Base-by-base conservation (phyloP, 1,140 invertebrate genomes). In the Drosophila nasuta region DNA sequence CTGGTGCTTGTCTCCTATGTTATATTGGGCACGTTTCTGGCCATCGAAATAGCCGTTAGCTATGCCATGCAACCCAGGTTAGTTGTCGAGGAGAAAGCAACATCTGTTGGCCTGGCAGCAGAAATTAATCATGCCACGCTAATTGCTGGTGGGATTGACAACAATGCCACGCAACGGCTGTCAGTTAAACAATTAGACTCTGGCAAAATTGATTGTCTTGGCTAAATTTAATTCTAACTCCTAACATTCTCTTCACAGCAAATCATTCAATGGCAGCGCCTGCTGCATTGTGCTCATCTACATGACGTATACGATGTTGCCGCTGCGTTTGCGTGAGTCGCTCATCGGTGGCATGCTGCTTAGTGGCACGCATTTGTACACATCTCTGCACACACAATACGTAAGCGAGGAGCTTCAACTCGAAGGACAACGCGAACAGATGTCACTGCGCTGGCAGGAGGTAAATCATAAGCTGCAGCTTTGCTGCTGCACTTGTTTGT, bases 291-390 rank as follows among this genome's bases (percentile, higher is more conserved):
- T 98, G 64, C 97, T 97, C 93, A 96, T 97, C 49, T 98, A 98
- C 93, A 94, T 98, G 93, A 96, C 96, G 28, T 98, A 98, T 89
- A 96, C 97, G 0, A 94, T 98, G 75, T 94, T 98, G 64, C 97
- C 97, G 1, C 94, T 98, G 43, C 94, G 96, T 56, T 94, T 98
- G 75, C 95, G 96, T 75, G 95, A 97, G 89, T 96, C 97, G 17
- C 94, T 96, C 28, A 92, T 96, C 33, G 95, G 95, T 25, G 97
- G 97, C 15, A 83, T 95, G 2, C 88, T 95, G 3, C 94, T 96
- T 68, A 95, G 95, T 13, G 88, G 94, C 20, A 94, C 96, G 67
- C 96, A 97, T 92, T 92, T 97, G 41, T 92, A 94, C 77, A 93
- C 92, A 60, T 93, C 75, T 65, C 74, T 92, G 30, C 48, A 60